Base-by-base conservation (phyloP, 2,113 vertebrate genomes). In the Engraulis encrasicolus region DNA sequence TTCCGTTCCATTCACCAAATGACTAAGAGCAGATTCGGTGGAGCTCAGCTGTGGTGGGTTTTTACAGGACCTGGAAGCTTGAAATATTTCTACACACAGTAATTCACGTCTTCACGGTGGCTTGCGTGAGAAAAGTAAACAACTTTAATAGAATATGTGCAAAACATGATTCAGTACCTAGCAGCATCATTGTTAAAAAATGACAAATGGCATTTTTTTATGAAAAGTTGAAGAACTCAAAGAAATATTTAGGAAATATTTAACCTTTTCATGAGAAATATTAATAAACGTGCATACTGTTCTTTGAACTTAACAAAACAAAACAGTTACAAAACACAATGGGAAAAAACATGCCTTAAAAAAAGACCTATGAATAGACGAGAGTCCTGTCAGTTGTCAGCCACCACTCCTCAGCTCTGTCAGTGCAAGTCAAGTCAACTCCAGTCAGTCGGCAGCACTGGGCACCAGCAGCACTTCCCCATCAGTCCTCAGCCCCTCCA, bases 401-500 rank as follows among this genome's bases (percentile, higher is more conserved):
- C 3, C 3, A 20, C 61, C n/a, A 27, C 58, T 66, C 58, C 7
- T 27, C 23, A 23, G 20, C 5, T 6, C n/a, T n/a, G n/a, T n/a
- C n/a, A n/a, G n/a, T n/a, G n/a, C n/a, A n/a, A n/a, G n/a, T n/a
- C 9, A 6, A 23, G 6, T 6, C 58, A 9, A 7, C n/a, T 27
- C 4, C 3, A 45, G n/a, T 66, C 58, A 66, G 9, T 23, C n/a
- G 11, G 27, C 27, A 17, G 66, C 27, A 14, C 12, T 27, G 12
- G 11, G 23, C 27, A 15, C 27, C 27, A 34, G 66, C 1, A 84
- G 37, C 1, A 90, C 37, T 85, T 14, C 81, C 19, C 90, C 91
- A 23, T 87, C 87, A 31, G 45, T 84, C 58, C 91, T 89, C 61
- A 96, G 88, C 58, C 93, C 92, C 85, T 95, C 92, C 85, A 99